Conservation (phyloP, 2,113 vertebrate genomes). For the Scortum barcoo region DNA sequence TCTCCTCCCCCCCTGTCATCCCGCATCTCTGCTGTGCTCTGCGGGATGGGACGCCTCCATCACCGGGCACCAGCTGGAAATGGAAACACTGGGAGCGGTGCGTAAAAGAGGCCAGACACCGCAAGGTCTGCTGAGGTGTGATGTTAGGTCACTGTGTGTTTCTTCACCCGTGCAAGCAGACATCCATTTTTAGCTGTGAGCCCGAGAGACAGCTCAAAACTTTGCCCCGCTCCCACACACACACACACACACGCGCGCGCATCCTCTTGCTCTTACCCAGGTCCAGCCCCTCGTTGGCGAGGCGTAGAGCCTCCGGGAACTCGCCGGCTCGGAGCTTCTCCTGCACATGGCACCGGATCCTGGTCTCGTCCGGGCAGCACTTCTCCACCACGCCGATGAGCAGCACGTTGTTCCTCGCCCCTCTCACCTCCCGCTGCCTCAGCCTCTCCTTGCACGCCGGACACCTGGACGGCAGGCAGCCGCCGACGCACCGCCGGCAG, state of each 20-base stretch:
- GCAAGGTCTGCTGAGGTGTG: background rate
- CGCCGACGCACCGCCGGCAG: conserved; percentile 86
- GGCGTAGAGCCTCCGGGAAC: conserved; percentile 82
- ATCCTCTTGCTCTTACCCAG: conserved; percentile 86
- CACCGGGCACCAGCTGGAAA: conserved; percentile 3
- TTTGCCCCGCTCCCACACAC: no score
- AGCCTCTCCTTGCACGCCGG: conserved; percentile 84
- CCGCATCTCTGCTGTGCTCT: background rate
- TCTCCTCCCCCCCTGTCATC: background rate
- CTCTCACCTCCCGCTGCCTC: conserved; percentile 73
- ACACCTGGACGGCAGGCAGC: conserved; percentile 79
- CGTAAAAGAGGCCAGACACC: conserved; percentile 19
- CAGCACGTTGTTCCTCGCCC: conserved; percentile 84
- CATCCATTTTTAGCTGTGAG: background rate
- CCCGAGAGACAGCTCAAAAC: no score
- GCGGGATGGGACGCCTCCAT: conserved; percentile 2
- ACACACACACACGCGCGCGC: no score
- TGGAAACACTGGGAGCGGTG: conserved; percentile 15
- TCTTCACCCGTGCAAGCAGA: background rate
- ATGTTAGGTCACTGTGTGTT: background rate
- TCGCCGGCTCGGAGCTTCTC: conserved; percentile 79
- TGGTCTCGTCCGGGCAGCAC: conserved; percentile 78
- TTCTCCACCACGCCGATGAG: conserved; percentile 86
- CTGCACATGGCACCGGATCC: conserved; percentile 76
- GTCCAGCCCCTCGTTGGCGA: conserved; percentile 80